Evolutionary conservation across 2,113 vertebrate species (phyloP), one percentile per base, ranked within the genome.

Genomic region (Pogona vitticeps): DNA sequence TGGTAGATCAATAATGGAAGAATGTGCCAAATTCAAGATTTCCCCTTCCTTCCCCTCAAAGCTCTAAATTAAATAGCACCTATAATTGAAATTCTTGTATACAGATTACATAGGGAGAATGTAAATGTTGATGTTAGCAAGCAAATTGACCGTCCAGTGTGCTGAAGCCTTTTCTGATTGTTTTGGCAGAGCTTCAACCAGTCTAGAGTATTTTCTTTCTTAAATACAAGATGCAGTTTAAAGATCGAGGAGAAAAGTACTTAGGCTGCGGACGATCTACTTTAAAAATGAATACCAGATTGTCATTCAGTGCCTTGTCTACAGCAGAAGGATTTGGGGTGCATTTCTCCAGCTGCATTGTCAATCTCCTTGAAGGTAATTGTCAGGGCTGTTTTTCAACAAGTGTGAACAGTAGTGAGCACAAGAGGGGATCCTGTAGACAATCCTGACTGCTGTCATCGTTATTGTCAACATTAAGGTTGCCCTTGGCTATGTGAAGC

Each of bases 251-350:
- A 40, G 40, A 31, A 46, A 65, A 26, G 28, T 31, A 68, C 28
- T 68, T 88, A 73, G 56, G 67, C 46, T 36, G 90, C 61, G 63
- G 52, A 90, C 59, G 23, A 52, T 85, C 6, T 86, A 81, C 87
- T 91, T 82, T 90, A 63, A 36, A 91, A 93, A 83, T 71, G 82
- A 21, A 20, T 33, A 46, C 78, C 68, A 91, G 88, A 88, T 31
- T 1, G 38, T 3, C 79, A 77, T 12, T 3, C 85, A 73, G 90
- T 86, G 14, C 81, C 23, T 87, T 5, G 6, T 76, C 40, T 80
- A 33, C 56, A 38, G 38, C 36, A n/a, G 26, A 89, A 21, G 89
- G 81, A 67, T 81, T 0, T 0, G 46, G 46, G 5, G 46, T 52
- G 46, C 5, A 52, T 52, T 52, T 52, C 46, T 52, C 46, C 46